phyloP scores from a whole-genome alignment of 2,888 invertebrate genomes.

The Ichneumoninae sp. region DNA sequence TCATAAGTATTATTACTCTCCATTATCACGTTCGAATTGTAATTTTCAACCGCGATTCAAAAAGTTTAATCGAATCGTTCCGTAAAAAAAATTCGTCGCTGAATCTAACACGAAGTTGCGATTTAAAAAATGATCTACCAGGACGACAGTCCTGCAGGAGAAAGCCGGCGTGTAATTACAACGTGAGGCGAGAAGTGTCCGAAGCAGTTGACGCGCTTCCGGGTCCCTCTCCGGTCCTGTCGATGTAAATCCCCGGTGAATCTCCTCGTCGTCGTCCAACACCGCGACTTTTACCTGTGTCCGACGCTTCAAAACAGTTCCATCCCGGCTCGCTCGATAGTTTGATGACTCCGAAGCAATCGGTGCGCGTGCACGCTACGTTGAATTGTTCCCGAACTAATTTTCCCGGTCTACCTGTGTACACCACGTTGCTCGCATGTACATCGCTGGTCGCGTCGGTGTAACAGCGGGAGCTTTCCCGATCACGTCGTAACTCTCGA shows the following conservation, averaged over 20 bases:
- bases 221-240: conserved; percentile 20
- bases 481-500: conserved; percentile 61
- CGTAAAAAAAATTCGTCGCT: background rate
- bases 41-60: background rate
- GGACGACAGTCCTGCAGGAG: background rate
- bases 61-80: background rate
- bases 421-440: background rate
- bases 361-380: conserved; percentile 29
- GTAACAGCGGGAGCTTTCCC: conserved; percentile 50
- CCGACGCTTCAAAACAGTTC: conserved; percentile 29
- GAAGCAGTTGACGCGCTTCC: conserved; percentile 33
- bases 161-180: conserved; percentile 37
- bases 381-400: conserved; percentile 68
- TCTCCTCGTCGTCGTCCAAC: conserved; percentile 13
- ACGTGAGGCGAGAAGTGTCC: conserved; percentile 46
- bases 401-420: conserved; percentile 51
- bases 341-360: conserved; percentile 61
- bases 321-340: conserved; percentile 32
- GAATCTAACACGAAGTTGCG: background rate
- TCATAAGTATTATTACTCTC: background rate
- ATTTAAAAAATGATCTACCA: background rate
- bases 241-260: conserved; percentile 56
- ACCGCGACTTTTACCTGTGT: conserved; percentile 50
- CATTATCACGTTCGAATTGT: background rate
- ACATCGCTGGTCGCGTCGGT: background rate